Evolutionary conservation across 64 coral and sea anemone species (phyloP), one percentile per base, ranked within the genome.

Genomic region (Stichodactyla mertensii): DNA sequence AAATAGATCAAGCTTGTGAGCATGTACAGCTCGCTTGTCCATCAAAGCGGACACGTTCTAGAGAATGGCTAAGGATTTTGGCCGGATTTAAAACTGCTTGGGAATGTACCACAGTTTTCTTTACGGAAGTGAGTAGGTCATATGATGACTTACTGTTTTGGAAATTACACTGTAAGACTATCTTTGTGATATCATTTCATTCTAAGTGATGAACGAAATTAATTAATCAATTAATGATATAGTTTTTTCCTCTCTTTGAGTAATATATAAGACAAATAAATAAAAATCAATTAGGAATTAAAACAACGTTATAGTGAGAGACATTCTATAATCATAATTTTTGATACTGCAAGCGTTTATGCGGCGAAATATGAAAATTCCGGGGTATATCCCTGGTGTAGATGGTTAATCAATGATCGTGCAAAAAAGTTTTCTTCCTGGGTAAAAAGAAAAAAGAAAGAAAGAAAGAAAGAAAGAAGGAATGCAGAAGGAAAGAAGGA

Each of bases 51-150:
- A 74, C 69, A 74, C 22, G 2, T 18, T 22, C 36, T 45, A 45
- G 36, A 45, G 56, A 15, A 58, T 27, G 69, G 69, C 22, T 74
- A 23, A 23, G n/a, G 69, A 14, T 10, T 2, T 1, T 26, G 1
- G 9, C 14, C 8, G 14, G 69, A 74, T 74, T 14, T 11, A 74
- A 23, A 74, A n/a, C 4, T 4, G 24, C 24, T 74, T 26, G 69
- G 27, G 69, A 74, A 74, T 74, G 10, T 74, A 74, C 69, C 69
- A 74, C 69, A 74, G 27, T 27, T 74, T 74, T 74, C 69, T 74
- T 27, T 27, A 74, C 69, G 69, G 69, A 74, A 74, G 27, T 10
- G 6, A 31, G 22, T 9, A 6, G 26, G 10, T 45, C 36, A 45
- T 45, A 3, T 45, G 36, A 45, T 45, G 3, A 45, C 1, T 45